Percentiles rank a stretch among this genome's conserved stretches.
phyloP scores from a whole-genome alignment of 2,113 vertebrate genomes.

The Noctilio leporinus region DNA sequence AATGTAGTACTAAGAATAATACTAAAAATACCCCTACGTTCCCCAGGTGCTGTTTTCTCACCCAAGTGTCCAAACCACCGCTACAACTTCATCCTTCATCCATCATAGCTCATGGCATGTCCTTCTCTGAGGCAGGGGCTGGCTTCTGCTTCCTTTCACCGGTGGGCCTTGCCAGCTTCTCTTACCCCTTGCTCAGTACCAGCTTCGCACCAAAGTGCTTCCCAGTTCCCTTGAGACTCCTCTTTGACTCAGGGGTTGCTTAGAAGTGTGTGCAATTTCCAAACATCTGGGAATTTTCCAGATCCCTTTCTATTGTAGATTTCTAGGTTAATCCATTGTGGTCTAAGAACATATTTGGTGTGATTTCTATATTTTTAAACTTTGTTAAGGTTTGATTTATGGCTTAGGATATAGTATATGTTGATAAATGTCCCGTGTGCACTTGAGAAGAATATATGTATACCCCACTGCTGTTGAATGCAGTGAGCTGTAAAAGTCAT shows the following conservation, averaged over 20 bases:
- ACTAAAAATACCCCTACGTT: background rate
- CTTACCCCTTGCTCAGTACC: background rate
- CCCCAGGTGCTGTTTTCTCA: background rate
- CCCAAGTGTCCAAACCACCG: background rate
- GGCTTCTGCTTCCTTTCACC: background rate
- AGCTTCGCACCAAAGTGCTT: background rate
- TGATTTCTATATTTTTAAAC: background rate
- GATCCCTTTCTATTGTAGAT: background rate
- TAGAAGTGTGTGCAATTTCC: background rate
- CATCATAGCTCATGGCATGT: background rate
- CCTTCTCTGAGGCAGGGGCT: background rate
- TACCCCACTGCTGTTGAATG: background rate
- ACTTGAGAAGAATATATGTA: background rate
- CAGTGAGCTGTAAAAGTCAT: background rate
- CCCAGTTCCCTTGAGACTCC: background rate
- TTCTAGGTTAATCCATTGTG: background rate
- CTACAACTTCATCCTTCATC: background rate
- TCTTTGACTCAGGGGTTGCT: background rate
- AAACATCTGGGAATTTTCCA: background rate
- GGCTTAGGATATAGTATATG: background rate
- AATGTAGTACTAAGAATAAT: background rate
- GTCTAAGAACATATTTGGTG: background rate
- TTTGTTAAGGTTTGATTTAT: background rate
- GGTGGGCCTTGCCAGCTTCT: background rate
- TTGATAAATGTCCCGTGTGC: background rate